These are phyloP conservation scores for human DNA, from an alignment of 2,113 vertebrate genomes.

Conservation along the genomic window DNA sequence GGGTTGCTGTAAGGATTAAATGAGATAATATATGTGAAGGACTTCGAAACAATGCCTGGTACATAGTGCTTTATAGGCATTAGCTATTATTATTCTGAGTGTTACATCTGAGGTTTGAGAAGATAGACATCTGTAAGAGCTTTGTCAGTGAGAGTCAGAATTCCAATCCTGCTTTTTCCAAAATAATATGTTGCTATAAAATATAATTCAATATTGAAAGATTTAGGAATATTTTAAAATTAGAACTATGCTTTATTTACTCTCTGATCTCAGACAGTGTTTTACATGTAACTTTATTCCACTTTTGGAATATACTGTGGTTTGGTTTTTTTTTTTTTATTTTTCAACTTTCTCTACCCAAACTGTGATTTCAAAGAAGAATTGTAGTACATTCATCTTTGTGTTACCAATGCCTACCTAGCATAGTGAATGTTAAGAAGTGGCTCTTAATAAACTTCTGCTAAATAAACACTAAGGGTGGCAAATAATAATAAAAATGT, in stretches of 20 bases:
- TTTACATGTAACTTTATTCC: not conserved
- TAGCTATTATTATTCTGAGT: not conserved
- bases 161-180: not conserved
- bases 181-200: not conserved
- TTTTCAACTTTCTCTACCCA: not conserved
- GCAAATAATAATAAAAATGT: not conserved
- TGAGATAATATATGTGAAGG: not conserved
- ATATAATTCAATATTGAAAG: not conserved
- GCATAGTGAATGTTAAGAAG: not conserved
- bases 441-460: not conserved
- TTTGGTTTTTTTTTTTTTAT: not conserved
- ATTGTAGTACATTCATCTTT: not conserved
- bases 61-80: not conserved
- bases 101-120: not conserved
- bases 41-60: not conserved
- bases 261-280: not conserved
- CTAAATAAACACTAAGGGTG: not conserved
- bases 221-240: not conserved
- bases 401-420: not conserved
- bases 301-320: not conserved
- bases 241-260: not conserved
- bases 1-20: not conserved
- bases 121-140: not conserved
- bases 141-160: not conserved
- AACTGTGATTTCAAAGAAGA: not conserved